A percentile compares a stretch with the other conserved stretches of the same genome.
phyloP scores from a whole-genome alignment of 2,888 invertebrate species.

The Erebia aethiops region DNA sequence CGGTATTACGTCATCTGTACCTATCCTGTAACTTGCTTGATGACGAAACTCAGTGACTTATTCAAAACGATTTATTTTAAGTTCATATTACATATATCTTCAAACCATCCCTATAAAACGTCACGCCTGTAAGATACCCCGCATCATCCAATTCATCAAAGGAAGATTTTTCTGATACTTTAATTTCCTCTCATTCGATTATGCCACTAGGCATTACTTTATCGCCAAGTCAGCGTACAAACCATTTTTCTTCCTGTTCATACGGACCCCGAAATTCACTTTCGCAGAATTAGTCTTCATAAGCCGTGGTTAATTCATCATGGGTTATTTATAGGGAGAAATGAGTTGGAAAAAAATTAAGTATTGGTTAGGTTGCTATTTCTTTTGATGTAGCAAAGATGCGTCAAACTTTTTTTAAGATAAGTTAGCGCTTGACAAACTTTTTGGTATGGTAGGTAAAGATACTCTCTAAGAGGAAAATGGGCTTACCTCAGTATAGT shows the following conservation, averaged over 20 bases:
- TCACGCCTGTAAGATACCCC: slow-evolving; percentile 42
- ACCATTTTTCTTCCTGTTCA: slow-evolving; percentile 72
- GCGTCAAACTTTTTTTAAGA: no score
- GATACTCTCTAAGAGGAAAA: no score
- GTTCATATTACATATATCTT: neutral
- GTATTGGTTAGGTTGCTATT: no score
- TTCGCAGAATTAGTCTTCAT: slow-evolving; percentile 63
- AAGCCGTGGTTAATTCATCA: slow-evolving; percentile 72
- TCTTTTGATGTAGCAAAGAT: no score
- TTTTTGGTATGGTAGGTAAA: no score
- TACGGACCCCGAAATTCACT: slow-evolving; percentile 69
- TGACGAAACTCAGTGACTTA: no score
- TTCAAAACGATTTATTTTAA: no score
- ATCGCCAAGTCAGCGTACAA: slow-evolving; percentile 65
- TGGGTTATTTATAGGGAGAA: slow-evolving; percentile 44
- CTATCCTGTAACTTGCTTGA: no score
- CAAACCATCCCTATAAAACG: slow-evolving; percentile 21
- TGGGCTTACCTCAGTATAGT: no score
- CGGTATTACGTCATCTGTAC: no score
- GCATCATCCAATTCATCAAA: slow-evolving; percentile 51
- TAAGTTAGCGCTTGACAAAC: no score
- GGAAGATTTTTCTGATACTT: slow-evolving; percentile 58
- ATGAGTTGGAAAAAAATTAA: slow-evolving; percentile 36
- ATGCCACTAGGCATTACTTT: slow-evolving; percentile 60
- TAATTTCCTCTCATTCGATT: slow-evolving; percentile 72